phyloP scores from a whole-genome alignment of 2,888 invertebrate genomes.

The Atrina japonica region DNA sequence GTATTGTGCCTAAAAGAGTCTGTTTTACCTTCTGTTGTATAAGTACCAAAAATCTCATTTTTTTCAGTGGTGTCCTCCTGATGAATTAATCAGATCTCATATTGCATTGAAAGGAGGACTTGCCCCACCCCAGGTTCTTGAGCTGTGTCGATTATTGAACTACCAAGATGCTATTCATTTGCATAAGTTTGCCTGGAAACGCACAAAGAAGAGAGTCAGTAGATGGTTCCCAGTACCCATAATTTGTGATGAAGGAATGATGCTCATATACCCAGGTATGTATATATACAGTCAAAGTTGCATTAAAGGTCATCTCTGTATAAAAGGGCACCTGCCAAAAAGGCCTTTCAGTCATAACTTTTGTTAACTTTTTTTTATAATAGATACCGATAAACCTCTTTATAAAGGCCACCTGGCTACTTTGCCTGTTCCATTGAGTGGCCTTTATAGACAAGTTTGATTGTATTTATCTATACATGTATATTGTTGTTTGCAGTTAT shows the following conservation, averaged over 20 bases:
- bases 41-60: too few species aligned
- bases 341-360: too few species aligned
- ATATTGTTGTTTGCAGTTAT: neutral
- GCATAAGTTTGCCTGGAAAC: constrained; percentile 83
- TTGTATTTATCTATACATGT: neutral
- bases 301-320: too few species aligned
- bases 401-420: neutral
- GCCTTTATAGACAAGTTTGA: neutral
- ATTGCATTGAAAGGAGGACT: constrained; percentile 82
- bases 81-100: constrained; percentile 56
- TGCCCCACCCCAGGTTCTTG: constrained; percentile 90
- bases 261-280: constrained; percentile 59
- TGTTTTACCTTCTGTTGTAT: too few species aligned
- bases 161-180: constrained; percentile 84
- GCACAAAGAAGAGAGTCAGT: constrained; percentile 81
- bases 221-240: constrained; percentile 83
- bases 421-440: neutral
- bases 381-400: neutral
- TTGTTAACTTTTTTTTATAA: neutral
- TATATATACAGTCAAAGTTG: too few species aligned
- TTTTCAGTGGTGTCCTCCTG: constrained; percentile 63
- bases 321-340: too few species aligned
- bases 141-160: constrained; percentile 85
- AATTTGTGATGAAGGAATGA: constrained; percentile 80
- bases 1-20: too few species aligned